Evolutionary conservation across 2,888 invertebrate genomes (phyloP), one percentile per base, ranked within the genome.

Genomic region (Nebria salina): DNA sequence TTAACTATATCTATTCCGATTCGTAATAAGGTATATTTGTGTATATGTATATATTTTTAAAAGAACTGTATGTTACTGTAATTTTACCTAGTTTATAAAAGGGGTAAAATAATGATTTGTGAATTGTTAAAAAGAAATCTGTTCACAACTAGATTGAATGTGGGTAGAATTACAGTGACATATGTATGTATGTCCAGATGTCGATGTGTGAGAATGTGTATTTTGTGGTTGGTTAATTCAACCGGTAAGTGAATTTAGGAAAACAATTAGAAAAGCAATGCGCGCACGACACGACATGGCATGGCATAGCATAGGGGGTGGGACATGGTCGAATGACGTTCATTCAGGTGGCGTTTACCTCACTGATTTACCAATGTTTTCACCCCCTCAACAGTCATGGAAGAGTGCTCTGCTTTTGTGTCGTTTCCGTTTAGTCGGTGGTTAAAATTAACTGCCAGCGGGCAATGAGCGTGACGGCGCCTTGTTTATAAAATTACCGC

Each of bases 401-500:
- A 86, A 86, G 86, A 85, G 84, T 85, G 85, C 84, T 83, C 84
- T 74, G 86, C 86, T 85, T 74, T 87, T 87, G 87, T 86, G 85
- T 84, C 83, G 85, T 84, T 87, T 87, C 87, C 87, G 86, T 86
- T 86, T 86, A 86, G 83, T 81, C 84, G 84, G 85, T 85, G 85
- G 84, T 85, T 85, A 83, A 84, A 86, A 85, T 84, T 85, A 86
- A 86, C 85, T 83, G 85, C 84, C 85, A 41, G 43, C 65, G 66
- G 85, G 86, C 86, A 86, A 86, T 85, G 84, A 86, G 83, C 84
- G 85, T 85, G 85, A 86, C 86, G 85, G 83, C 83, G 84, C 84
- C 84, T 84, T 82, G 83, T 83, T 83, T 84, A 77, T 82, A 78
- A 78, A 78, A 78, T 78, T 78, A 66, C 78, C 72, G 72, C 66